Conservation (phyloP, 2,797 vertebrate species). For the Halcyon smyrnensis region DNA sequence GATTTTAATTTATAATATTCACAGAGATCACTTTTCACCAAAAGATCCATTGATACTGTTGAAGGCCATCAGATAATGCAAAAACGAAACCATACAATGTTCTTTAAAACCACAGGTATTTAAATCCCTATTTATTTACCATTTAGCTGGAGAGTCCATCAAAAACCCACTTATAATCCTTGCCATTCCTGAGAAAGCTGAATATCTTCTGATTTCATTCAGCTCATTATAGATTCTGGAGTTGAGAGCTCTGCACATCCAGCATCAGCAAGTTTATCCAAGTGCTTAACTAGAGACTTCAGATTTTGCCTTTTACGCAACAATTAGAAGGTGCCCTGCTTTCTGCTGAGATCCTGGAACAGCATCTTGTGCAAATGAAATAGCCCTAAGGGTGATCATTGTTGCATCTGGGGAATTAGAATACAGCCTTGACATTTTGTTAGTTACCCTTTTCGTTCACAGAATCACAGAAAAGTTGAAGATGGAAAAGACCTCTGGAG, state of each 20-base stretch:
- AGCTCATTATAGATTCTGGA: background rate
- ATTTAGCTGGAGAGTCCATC: background rate
- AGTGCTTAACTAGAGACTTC: background rate
- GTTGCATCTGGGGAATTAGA: background rate
- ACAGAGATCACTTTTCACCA: background rate
- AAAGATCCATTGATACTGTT: background rate
- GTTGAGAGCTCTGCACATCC: background rate
- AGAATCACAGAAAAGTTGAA: background rate
- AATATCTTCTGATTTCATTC: background rate
- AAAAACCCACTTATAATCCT: background rate
- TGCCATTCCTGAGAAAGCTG: background rate
- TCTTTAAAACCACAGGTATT: background rate
- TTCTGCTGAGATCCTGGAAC: background rate
- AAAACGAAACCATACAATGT: background rate
- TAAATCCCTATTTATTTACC: background rate
- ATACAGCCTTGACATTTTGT: background rate
- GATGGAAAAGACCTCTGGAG: background rate
- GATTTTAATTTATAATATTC: background rate
- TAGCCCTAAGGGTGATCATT: accelerated
- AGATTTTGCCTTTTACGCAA: background rate
- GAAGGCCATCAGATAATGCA: background rate
- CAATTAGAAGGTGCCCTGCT: background rate
- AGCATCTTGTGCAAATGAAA: background rate
- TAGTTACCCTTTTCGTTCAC: background rate
- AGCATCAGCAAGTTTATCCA: background rate